Conservation (phyloP, 1,140 invertebrate genomes). For the Cydia splendana region DNA sequence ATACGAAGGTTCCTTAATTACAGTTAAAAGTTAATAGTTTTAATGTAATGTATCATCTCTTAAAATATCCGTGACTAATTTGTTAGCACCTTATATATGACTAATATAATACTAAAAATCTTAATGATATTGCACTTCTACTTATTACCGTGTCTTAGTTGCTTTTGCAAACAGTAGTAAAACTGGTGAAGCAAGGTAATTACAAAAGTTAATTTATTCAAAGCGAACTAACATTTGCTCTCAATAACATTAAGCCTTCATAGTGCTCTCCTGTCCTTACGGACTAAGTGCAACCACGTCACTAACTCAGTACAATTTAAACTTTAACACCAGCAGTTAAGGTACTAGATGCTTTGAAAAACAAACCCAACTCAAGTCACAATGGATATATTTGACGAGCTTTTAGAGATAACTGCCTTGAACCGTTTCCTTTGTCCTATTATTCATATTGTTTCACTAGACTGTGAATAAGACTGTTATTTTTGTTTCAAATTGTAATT, state of each 20-base stretch:
- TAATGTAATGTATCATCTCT: too few relatives aligned
- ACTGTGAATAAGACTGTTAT: slow-evolving; percentile 49
- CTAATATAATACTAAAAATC: too few relatives aligned
- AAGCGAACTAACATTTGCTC: slow-evolving; percentile 24
- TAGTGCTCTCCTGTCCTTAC: slow-evolving; percentile 12
- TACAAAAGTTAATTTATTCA: slow-evolving; percentile 21
- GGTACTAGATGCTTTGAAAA: slow-evolving; percentile 35
- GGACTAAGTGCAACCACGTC: slow-evolving; percentile 8
- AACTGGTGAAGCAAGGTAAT: slow-evolving; percentile 2
- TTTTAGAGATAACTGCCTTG: slow-evolving; percentile 68
- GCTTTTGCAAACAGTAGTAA: slow-evolving; percentile 4
- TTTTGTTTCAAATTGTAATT: slow-evolving; percentile 39
- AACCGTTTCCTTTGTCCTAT: slow-evolving; percentile 69
- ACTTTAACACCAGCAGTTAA: slow-evolving; percentile 38
- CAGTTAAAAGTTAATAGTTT: too few relatives aligned
- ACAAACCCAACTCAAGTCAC: slow-evolving; percentile 36
- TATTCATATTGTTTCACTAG: slow-evolving; percentile 62
- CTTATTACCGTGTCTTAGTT: neutral
- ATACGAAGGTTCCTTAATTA: too few relatives aligned
- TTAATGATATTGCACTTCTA: too few relatives aligned
- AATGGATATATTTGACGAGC: slow-evolving; percentile 64
- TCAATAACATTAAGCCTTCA: slow-evolving; percentile 29
- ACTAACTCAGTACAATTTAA: neutral
- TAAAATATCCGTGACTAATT: too few relatives aligned
- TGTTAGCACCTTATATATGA: too few relatives aligned